Evolutionary conservation across 2,797 vertebrate species (phyloP).

Genomic region (Pangasius macronema): DNA sequence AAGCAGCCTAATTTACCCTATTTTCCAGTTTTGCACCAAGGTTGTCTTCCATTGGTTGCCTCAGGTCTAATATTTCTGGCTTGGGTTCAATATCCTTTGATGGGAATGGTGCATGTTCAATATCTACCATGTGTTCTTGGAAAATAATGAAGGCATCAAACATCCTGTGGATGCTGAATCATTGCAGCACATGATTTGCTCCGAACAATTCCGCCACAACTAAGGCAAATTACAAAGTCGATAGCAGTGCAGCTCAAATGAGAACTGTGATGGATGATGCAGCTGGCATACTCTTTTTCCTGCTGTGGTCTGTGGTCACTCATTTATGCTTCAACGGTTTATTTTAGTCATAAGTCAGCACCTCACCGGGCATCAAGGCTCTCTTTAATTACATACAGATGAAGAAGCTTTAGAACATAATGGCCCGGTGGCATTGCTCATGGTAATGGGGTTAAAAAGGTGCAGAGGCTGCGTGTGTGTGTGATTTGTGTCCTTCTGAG

Average conservation of each 20-base stretch:
- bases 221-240: slow-evolving; percentile 39
- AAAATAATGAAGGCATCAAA: slow-evolving; percentile 35
- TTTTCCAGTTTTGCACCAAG: not conserved
- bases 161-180: slow-evolving; percentile 42
- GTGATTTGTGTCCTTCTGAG: slow-evolving; percentile 22
- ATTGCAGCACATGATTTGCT: slow-evolving; percentile 13
- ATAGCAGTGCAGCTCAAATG: slow-evolving; percentile 30
- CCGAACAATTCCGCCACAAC: slow-evolving; percentile 6
- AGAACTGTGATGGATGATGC: slow-evolving; percentile 42
- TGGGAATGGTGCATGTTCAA: not conserved
- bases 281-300: slow-evolving; percentile 35
- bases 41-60: not conserved
- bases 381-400: slow-evolving; percentile 82
- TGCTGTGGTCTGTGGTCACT: slow-evolving; percentile 41
- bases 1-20: not conserved
- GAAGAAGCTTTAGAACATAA: slow-evolving; percentile 41
- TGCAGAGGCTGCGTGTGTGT: slow-evolving; percentile 55
- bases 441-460: slow-evolving; percentile 39
- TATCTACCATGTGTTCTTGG: not conserved
- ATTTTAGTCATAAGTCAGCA: slow-evolving; percentile 81
- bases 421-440: slow-evolving; percentile 9
- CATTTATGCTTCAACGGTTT: slow-evolving; percentile 68
- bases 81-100: slow-evolving; percentile 2
- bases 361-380: slow-evolving; percentile 70
- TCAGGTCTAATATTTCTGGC: slow-evolving; percentile 18